These are phyloP conservation scores for Clarias macrocephalus DNA, from an alignment of 2,113 vertebrate species.

Conservation along the genomic window DNA sequence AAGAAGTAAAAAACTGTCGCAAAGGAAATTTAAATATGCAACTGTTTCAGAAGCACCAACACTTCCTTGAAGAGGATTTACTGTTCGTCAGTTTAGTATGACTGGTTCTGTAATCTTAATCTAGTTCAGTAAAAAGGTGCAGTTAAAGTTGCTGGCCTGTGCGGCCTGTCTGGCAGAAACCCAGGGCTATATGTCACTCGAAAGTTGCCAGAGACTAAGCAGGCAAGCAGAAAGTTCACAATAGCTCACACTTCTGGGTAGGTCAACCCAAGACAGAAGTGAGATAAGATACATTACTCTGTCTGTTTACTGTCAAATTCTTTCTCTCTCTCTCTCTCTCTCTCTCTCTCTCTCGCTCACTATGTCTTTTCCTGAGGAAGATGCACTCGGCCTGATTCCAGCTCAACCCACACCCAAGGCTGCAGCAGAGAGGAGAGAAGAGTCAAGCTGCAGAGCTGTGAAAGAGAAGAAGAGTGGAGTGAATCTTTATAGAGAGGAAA, in stretches of 20 bases:
- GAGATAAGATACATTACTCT: constrained; percentile 9
- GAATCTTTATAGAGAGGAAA: constrained; percentile 64
- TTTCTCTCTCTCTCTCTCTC: constrained; percentile 4
- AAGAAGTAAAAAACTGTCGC: background rate
- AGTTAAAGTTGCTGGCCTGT: background rate
- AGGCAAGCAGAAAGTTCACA: constrained; percentile 28
- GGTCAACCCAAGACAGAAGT: constrained; percentile 8
- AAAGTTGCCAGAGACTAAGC: background rate
- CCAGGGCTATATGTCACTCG: background rate
- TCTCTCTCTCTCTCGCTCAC: constrained; percentile 18
- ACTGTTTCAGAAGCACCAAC: background rate
- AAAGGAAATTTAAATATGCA: background rate
- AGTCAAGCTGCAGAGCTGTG: constrained; percentile 70
- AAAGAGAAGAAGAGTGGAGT: constrained; percentile 53
- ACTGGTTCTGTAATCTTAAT: background rate
- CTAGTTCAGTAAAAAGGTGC: constrained; percentile 3
- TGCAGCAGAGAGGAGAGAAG: constrained; percentile 68
- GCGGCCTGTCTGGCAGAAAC: background rate
- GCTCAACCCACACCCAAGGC: constrained; percentile 70
- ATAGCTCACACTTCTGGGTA: constrained; percentile 8
- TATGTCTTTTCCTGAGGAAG: constrained; percentile 27
- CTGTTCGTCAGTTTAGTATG: background rate
- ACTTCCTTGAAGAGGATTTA: background rate
- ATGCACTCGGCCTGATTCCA: constrained; percentile 65
- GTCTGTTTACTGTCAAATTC: constrained; percentile 4